Conservation (phyloP, 2,797 vertebrate species). For the Chloroceryle amazona region DNA sequence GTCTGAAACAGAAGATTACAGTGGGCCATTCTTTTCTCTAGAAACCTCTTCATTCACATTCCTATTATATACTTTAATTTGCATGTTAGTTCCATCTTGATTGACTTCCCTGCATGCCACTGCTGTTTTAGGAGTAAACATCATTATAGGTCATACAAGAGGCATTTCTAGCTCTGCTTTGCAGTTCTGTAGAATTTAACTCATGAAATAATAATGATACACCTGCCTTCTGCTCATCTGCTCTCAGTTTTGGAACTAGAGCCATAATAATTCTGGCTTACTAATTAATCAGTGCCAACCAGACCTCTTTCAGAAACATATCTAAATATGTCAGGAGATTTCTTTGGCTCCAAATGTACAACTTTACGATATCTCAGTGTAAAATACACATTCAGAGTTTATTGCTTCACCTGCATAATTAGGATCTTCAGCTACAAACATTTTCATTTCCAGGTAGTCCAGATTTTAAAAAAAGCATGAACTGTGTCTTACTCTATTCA, state of each 20-base stretch:
- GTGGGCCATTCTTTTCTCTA: neutral
- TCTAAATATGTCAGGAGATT: neutral
- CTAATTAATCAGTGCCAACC: neutral
- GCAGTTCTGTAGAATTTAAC: neutral
- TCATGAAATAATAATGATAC: neutral
- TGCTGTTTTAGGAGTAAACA: neutral
- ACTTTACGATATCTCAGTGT: neutral
- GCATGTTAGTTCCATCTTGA: slow-evolving; percentile 6
- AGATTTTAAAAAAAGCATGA: neutral
- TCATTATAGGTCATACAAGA: neutral
- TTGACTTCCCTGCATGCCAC: neutral
- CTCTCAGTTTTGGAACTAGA: neutral
- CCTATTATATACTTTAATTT: neutral
- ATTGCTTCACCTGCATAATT: neutral
- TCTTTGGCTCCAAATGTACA: neutral
- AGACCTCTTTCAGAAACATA: neutral
- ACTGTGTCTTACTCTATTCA: neutral
- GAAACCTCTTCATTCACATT: neutral
- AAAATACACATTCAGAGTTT: neutral
- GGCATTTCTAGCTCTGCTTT: neutral
- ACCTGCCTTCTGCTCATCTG: neutral
- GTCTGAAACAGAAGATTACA: neutral
- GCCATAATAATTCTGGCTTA: neutral
- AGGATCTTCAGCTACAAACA: neutral
- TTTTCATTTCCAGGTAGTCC: neutral